These are phyloP conservation scores for Lipophrys pholis DNA, from an alignment of 2,113 vertebrate genomes.

Conservation along the genomic window DNA sequence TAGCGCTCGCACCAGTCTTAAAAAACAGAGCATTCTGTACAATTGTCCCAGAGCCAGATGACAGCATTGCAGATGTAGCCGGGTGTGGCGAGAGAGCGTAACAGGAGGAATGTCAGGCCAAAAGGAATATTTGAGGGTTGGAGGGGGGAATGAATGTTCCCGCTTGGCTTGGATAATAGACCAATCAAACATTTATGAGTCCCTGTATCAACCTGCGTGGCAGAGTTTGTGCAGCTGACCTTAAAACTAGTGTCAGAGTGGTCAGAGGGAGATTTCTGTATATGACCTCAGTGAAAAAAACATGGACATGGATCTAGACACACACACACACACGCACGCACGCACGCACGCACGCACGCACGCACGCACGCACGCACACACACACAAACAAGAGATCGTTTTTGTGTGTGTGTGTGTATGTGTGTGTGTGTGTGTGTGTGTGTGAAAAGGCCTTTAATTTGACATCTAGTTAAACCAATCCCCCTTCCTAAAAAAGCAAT, in stretches of 20 bases:
- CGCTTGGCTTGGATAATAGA: conserved; percentile 64
- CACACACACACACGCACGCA: conserved; percentile 8
- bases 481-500: conserved; percentile 76
- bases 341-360: neutral
- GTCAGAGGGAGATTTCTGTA: conserved; percentile 50
- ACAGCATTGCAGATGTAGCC: conserved; percentile 72
- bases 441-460: conserved; percentile 63
- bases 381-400: conserved; percentile 15
- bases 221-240: conserved; percentile 59
- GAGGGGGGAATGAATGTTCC: conserved; percentile 58
- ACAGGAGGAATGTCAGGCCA: conserved; percentile 54
- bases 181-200: conserved; percentile 77
- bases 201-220: conserved; percentile 59
- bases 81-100: conserved; percentile 15
- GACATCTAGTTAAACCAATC: conserved; percentile 75
- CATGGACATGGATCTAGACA: conserved; percentile 29
- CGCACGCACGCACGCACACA: conserved; percentile 16
- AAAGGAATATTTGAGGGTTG: conserved; percentile 70
- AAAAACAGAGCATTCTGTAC: conserved; percentile 54
- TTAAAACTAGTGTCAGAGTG: conserved; percentile 52
- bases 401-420: conserved; percentile 12
- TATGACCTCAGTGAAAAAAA: conserved; percentile 55
- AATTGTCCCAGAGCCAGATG: conserved; percentile 51
- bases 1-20: conserved; percentile 7
- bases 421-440: conserved; percentile 7